Evolutionary conservation across 2,888 invertebrate genomes (phyloP), one percentile per base, ranked within the genome.

Genomic region (Entomobrya proxima): DNA sequence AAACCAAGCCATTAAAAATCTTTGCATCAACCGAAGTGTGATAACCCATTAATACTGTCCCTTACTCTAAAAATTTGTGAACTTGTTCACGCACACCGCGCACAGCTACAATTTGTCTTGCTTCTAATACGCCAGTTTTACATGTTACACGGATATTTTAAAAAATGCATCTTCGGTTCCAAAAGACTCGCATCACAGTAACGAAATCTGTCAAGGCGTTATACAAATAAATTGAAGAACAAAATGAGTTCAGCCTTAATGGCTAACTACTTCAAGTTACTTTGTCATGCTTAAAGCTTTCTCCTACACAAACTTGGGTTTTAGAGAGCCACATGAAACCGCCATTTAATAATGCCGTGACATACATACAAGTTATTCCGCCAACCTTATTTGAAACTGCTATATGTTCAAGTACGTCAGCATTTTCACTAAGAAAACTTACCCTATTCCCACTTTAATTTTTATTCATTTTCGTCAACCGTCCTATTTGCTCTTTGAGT

Each of bases 391-490:
- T 7, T n/a, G 9, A 58, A 24, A 58, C 7, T 7, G 24, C 64
- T 32, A 21, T 18, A 2, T 35, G 64, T 64, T 64, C 64, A 64
- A 64, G 35, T 37, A 72, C 44, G 72, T 69, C 69, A 69, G 81
- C 58, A 74, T 55, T 79, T 55, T 67, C 24, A 67, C 5, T 64
- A 61, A 35, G 47, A 40, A 82, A 74, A 27, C 47, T 79, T 79
- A 40, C 50, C 24, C 69, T 79, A 58, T 61, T 67, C 75, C 74
- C 61, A 64, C 75, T 44, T 69, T 69, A 75, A 82, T 82, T 82
- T 82, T 82, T 82, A 82, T 82, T 82, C 82, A 82, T 82, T 82
- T 78, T 82, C 64, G 76, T 82, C 75, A 58, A 44, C 72, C 30
- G n/a, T 32, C 44, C 52, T 50, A 5, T 18, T 13, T 44, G 37